These are phyloP conservation scores for Drosophila bocki DNA, from an alignment of 1,140 invertebrate genomes.

Conservation along the genomic window DNA sequence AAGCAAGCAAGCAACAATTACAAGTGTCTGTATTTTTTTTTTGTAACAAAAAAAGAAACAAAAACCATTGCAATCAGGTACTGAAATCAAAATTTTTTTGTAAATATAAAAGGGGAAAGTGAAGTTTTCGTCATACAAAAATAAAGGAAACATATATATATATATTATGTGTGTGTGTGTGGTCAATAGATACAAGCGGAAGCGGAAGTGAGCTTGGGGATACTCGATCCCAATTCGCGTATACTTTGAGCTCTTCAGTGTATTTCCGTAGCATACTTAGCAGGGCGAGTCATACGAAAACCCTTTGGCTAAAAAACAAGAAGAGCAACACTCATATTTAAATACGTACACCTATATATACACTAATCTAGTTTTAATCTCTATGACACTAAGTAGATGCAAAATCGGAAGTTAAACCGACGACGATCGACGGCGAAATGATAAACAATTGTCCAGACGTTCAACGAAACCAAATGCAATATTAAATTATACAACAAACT, in stretches of 20 bases:
- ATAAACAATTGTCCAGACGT: conserved; percentile 76
- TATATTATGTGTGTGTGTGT: conserved; percentile 14
- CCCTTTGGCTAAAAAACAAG: conserved; percentile 38
- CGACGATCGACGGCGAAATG: conserved; percentile 25
- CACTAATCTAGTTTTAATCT: conserved; percentile 45
- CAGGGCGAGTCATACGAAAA: conserved; percentile 16
- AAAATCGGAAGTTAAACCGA: conserved; percentile 24
- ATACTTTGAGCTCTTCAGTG: conserved; percentile 18
- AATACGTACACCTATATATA: conserved; percentile 38
- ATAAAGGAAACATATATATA: not conserved
- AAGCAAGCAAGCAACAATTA: conserved; percentile 52
- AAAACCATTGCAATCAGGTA: conserved; percentile 75
- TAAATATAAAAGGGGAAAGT: conserved; percentile 43
- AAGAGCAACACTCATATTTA: conserved; percentile 36
- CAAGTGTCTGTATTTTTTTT: conserved; percentile 65
- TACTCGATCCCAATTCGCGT: conserved; percentile 44
- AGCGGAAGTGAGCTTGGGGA: conserved; percentile 6
- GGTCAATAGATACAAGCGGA: conserved; percentile 15
- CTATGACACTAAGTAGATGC: conserved; percentile 59
- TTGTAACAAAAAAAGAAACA: conserved; percentile 24
- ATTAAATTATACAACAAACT: conserved; percentile 78
- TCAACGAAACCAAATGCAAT: conserved; percentile 83
- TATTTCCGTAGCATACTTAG: conserved; percentile 44
- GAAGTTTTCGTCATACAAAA: conserved; percentile 16
- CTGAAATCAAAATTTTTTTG: conserved; percentile 80